Conservation (phyloP, 2,113 vertebrate genomes). For the Ginglymostoma cirratum region DNA sequence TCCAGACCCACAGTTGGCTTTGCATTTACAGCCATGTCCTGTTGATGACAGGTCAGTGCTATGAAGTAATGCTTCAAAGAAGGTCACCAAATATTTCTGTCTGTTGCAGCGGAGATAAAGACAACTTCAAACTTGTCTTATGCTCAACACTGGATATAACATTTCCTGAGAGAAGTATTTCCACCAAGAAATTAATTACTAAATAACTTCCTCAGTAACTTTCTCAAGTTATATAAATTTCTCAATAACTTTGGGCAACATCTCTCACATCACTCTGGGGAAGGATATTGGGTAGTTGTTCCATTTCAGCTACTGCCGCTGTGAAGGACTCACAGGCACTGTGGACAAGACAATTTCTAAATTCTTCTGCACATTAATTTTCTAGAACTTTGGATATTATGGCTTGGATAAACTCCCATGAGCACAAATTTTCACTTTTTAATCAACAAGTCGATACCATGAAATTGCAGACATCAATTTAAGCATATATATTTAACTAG, state of each 20-base stretch:
- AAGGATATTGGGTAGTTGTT: not conserved
- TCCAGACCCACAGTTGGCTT: no score
- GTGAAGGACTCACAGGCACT: not conserved
- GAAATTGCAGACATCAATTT: not conserved
- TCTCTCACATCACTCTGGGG: not conserved
- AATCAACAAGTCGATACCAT: not conserved
- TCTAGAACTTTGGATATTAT: not conserved
- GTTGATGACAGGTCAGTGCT: not conserved
- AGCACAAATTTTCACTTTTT: no score
- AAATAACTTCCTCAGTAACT: not conserved
- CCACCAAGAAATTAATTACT: not conserved
- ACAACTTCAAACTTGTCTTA: not conserved
- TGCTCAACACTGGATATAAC: not conserved
- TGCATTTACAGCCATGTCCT: not conserved
- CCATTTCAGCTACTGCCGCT: not conserved
- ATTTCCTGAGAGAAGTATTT: not conserved
- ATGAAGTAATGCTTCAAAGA: not conserved
- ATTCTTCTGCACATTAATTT: not conserved
- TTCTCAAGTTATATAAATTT: not conserved
- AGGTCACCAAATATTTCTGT: not conserved
- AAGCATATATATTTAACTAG: not conserved
- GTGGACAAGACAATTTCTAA: not conserved
- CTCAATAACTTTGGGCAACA: not conserved
- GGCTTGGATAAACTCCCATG: no score
- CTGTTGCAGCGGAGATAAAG: not conserved